Conservation (phyloP, 2,888 invertebrate species). For the Protonemura montana region DNA sequence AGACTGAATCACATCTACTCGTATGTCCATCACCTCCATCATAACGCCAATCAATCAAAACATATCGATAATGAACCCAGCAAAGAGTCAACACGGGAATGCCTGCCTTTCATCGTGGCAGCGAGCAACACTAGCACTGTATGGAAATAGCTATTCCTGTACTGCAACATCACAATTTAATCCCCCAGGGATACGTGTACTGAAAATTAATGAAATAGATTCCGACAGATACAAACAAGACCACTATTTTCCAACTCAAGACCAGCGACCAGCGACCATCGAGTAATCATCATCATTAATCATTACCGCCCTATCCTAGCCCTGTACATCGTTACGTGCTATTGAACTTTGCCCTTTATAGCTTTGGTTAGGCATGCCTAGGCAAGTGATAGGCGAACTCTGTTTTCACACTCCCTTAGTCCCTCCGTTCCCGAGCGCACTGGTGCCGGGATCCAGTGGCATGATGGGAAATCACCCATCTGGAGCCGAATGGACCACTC, state of each 20-base stretch:
- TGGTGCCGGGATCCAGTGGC: not conserved
- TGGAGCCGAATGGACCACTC: conserved; percentile 12
- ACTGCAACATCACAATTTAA: not conserved
- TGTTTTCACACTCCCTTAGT: not conserved
- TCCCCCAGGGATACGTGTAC: not conserved
- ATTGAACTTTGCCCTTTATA: not conserved
- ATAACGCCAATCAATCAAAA: not conserved
- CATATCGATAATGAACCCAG: not conserved
- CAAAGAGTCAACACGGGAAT: not conserved
- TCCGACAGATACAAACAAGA: not conserved
- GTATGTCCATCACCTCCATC: not conserved
- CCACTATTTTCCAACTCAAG: not conserved
- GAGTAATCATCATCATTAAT: conserved; percentile 7
- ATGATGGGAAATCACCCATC: not conserved
- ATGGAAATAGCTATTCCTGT: not conserved
- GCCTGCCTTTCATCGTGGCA: not conserved
- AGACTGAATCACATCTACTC: not conserved
- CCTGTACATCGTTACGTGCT: not conserved
- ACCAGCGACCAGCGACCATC: not conserved
- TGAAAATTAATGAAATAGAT: not conserved
- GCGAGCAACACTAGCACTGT: not conserved
- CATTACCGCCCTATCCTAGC: not conserved
- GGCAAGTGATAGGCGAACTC: not conserved
- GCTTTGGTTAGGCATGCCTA: not conserved
- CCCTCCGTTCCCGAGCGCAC: not conserved